Conservation (phyloP, 2,113 vertebrate genomes). For the Stictonetta naevosa region DNA sequence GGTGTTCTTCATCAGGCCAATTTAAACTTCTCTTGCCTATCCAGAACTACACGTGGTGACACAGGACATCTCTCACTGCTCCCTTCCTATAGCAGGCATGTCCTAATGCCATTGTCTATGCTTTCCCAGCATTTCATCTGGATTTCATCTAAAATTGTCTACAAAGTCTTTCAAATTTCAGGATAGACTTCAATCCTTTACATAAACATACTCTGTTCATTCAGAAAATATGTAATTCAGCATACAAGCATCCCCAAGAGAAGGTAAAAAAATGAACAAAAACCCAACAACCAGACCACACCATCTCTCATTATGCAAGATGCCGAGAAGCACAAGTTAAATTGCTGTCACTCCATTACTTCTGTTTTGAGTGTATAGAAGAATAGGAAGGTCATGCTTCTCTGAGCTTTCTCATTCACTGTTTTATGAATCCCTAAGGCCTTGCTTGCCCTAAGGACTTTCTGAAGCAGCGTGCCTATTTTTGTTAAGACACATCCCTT, state of each 20-base stretch:
- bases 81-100: not conserved
- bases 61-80: not conserved
- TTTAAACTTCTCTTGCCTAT: not conserved
- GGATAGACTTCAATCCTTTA: not conserved
- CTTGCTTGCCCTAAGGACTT: not conserved
- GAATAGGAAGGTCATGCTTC: conserved; percentile 18
- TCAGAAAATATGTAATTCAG: not conserved
- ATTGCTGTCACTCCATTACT: not conserved
- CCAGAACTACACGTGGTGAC: not conserved
- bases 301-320: not conserved
- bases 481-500: conserved; percentile 10
- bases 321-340: not conserved
- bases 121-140: not conserved
- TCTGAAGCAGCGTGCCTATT: not conserved
- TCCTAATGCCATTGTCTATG: not conserved
- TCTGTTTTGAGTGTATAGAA: not conserved
- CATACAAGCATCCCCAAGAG: not conserved
- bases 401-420: conserved; percentile 16
- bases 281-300: not conserved
- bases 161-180: not conserved
- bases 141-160: not conserved
- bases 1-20: not conserved
- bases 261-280: not conserved
- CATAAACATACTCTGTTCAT: not conserved
- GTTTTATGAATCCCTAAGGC: conserved; percentile 24